phyloP scores from a whole-genome alignment of 1,140 invertebrate genomes.

The Zaprionus taronus region DNA sequence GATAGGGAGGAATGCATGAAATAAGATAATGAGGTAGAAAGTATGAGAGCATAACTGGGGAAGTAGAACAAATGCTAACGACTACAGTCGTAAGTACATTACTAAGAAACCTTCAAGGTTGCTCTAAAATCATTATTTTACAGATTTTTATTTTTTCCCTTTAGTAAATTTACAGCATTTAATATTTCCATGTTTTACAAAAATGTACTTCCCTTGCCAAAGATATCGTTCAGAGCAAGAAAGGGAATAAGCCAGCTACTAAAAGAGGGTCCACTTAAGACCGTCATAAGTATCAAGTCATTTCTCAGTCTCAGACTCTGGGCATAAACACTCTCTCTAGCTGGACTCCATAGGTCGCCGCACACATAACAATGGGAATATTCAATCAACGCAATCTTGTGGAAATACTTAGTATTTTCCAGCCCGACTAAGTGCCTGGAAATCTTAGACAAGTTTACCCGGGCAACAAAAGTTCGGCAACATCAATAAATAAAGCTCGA shows the following conservation, averaged over 20 bases:
- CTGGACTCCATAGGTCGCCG: not conserved
- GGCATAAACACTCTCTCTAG: not conserved
- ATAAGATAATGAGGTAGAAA: not conserved
- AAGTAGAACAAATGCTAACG: not conserved
- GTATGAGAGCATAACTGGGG: not conserved
- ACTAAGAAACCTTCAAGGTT: too few species aligned
- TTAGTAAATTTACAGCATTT: too few species aligned
- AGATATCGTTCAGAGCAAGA: not conserved
- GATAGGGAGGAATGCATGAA: not conserved
- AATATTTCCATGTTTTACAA: not conserved
- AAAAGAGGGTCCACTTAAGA: not conserved
- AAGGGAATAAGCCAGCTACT: not conserved
- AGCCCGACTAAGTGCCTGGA: not conserved
- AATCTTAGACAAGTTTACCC: conserved; percentile 20
- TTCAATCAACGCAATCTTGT: conserved; percentile 12
- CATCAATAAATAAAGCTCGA: conserved; percentile 59
- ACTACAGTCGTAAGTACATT: too few species aligned
- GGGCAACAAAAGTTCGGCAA: conserved; percentile 30
- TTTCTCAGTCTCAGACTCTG: not conserved
- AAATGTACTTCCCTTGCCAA: not conserved
- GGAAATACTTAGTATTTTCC: conserved; percentile 20
- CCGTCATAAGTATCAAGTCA: not conserved
- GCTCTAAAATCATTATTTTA: too few species aligned
- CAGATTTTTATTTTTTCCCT: too few species aligned
- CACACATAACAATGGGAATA: conserved; percentile 6